These are phyloP conservation scores for Sebastes schlegelii DNA, from an alignment of 2,113 vertebrate genomes.

Conservation along the genomic window DNA sequence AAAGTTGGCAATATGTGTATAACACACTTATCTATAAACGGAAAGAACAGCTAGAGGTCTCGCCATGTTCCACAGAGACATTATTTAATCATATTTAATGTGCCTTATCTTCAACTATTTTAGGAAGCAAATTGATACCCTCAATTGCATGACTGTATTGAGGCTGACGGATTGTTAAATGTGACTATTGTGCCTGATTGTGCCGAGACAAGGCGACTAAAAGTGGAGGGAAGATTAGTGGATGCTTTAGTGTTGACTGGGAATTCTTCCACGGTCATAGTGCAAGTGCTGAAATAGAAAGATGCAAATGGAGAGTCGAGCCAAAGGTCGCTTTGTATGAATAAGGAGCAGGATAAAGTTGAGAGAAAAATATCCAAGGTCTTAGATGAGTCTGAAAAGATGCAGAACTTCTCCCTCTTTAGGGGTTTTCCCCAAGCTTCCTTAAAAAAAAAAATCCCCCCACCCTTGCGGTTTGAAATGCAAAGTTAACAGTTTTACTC, in stretches of 20 bases:
- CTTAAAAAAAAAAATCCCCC: slow-evolving; percentile 50
- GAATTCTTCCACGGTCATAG: slow-evolving; percentile 49
- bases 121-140: slow-evolving; percentile 71
- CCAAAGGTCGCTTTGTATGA: slow-evolving; percentile 24
- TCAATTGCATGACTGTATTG: slow-evolving; percentile 43
- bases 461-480: slow-evolving; percentile 79
- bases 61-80: slow-evolving; percentile 65
- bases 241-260: slow-evolving; percentile 29
- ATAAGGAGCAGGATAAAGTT: slow-evolving; percentile 64
- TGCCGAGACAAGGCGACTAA: slow-evolving; percentile 27
- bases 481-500: slow-evolving; percentile 84
- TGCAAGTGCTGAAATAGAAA: slow-evolving; percentile 58
- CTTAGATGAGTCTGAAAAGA: slow-evolving; percentile 71
- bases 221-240: slow-evolving; percentile 19
- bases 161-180: slow-evolving; percentile 37
- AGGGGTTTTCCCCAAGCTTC: slow-evolving; percentile 76
- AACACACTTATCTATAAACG: slow-evolving; percentile 67
- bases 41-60: slow-evolving; percentile 78
- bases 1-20: slow-evolving; percentile 42
- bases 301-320: slow-evolving; percentile 48
- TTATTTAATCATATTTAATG: slow-evolving; percentile 81
- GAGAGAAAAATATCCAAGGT: slow-evolving; percentile 68
- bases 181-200: slow-evolving; percentile 50
- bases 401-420: slow-evolving; percentile 72
- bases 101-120: slow-evolving; percentile 79